These are phyloP conservation scores for Synergus laeviventris DNA, from an alignment of 2,888 invertebrate genomes.

Conservation along the genomic window DNA sequence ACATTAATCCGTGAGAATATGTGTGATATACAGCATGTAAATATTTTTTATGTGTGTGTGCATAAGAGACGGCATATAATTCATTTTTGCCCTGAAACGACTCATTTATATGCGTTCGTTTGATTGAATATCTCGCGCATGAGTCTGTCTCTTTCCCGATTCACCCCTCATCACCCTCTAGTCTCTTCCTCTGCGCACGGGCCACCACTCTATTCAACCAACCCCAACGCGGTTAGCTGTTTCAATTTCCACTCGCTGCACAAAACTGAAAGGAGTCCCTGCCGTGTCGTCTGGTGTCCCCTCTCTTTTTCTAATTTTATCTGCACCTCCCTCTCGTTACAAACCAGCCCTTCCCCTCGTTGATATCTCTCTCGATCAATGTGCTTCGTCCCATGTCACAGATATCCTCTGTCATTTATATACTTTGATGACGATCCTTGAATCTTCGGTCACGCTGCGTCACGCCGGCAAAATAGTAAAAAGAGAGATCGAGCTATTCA, in stretches of 20 bases:
- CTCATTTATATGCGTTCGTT: constrained; percentile 75
- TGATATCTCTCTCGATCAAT: constrained; percentile 44
- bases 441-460: constrained; percentile 22
- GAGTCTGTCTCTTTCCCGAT: constrained; percentile 39
- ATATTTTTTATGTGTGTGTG: neutral
- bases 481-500: constrained; percentile 10
- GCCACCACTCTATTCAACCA: constrained; percentile 53
- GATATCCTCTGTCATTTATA: constrained; percentile 42
- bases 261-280: constrained; percentile 67
- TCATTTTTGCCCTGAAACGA: constrained; percentile 68
- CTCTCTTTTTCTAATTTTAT: constrained; percentile 46
- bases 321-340: constrained; percentile 27
- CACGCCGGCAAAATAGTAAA: neutral
- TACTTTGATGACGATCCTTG: constrained; percentile 29
- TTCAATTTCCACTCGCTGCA: constrained; percentile 72
- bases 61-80: constrained; percentile 35
- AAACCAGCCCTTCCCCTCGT: constrained; percentile 13
- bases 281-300: constrained; percentile 40
- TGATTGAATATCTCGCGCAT: constrained; percentile 69
- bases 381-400: constrained; percentile 41
- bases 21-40: neutral
- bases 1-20: neutral
- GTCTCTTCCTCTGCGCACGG: constrained; percentile 54
- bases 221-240: constrained; percentile 72
- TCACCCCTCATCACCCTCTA: constrained; percentile 46